Base-by-base conservation (phyloP, 2,797 vertebrate genomes). In the Pipistrellus pygmaeus region DNA sequence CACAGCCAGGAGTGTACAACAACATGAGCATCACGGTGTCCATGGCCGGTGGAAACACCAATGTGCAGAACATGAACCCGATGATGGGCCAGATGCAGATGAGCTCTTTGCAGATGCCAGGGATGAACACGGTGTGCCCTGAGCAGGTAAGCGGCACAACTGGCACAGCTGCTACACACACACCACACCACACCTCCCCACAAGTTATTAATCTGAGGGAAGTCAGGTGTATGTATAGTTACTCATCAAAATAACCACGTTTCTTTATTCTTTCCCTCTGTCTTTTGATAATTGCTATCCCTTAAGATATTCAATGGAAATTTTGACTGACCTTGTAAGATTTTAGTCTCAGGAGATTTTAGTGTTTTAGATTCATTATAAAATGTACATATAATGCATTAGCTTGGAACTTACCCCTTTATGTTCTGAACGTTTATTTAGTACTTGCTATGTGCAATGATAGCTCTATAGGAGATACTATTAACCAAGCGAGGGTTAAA, bases 21-120 rank as follows among this genome's bases (percentile, higher is more conserved):
- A 99, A 99, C 97, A 99, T 99, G 99, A 99, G 99, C 98, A 99
- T 99, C 98, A 99, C 99, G 0, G 99, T 99, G 91, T 99, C 99
- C 97, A 99, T 99, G 99, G 99, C 99, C 0, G 99, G 99, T 46
- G 99, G 98, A 86, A 99, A 99, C 5, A 97, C 98, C 14, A 98
- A 97, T 6, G 98, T 99, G 85, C 98, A 98, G 97, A 99, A 99
- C 27, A 98, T 99, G 98, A 99, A 99, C 97, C 99, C 99, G 32
- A 98, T 99, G 98, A 99, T 98, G 66, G 98, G 99, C 94, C 98
- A 99, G 95, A 99, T 99, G 95, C 98, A 98, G 96, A 98, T 99
- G 98, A 98, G 98, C 98, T 99, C 98, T 84, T 98, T 98, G 98
- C 99, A 98, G 98, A 99, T 99, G 98, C 98, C 98, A 76, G 98